Base-by-base conservation (phyloP, 1,140 invertebrate genomes). In the Pseudobourletiella spinata region DNA sequence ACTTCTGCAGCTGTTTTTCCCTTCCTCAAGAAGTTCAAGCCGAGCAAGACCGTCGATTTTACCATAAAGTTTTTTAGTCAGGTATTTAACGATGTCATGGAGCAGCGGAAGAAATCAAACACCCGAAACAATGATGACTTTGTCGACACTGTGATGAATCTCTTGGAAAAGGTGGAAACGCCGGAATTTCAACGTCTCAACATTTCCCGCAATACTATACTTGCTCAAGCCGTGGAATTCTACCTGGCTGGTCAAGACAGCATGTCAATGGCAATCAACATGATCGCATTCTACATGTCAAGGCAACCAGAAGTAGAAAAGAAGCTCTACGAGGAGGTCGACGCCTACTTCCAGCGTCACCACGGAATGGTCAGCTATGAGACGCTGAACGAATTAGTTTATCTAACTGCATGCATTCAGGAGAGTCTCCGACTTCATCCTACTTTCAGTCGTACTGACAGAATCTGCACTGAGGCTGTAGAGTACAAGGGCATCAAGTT, bases 181-280 rank as follows among this genome's bases (percentile, higher is more conserved):
- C n/a, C n/a, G n/a, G n/a, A n/a, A n/a, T n/a, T n/a, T n/a, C n/a
- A n/a, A 56, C 42, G 46, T 30, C 32, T 64, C 2, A 29, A 25
- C 2, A 69, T 66, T 20, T 57, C 57, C 1, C 50, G 68, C 48
- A 30, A 46, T 24, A 66, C 71, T 18, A 16, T 72, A 1, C 35
- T 71, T 22, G 61, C 60, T 1, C 71, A 73, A 58, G 65, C 63
- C 8, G 18, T 72, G 11, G 24, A 68, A 6, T 73, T 72, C 51
- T 62, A 72, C 16, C 16, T 70, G 16, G 71, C 70, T 20, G 72
- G 71, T 11, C 71, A 64, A 29, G 70, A 72, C 35, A 70, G 69
- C 26, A 71, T 61, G 0, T 51, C 71, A 0, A 64, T 60, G 0
- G 55, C 65, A 0, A 35, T 73, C 4, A 57, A 65, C 22, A 65